phyloP scores from a whole-genome alignment of 2,797 vertebrate genomes.

The Lepilemur septentrionalis region DNA sequence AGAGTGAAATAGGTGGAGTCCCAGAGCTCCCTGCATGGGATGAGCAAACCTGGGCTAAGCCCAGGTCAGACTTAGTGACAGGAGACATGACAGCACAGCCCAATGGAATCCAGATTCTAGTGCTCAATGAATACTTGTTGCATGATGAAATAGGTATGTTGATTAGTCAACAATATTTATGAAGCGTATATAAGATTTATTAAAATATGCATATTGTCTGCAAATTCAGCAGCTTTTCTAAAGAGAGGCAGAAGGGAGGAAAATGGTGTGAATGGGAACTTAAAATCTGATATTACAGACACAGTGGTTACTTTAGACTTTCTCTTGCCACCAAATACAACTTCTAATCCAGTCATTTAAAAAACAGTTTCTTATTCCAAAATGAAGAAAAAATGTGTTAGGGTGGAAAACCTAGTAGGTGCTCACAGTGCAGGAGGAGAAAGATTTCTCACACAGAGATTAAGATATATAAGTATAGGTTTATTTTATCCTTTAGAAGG shows the following conservation, averaged over 20 bases:
- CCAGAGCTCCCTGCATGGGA: neutral
- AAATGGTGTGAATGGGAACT: neutral
- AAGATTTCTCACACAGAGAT: too few species aligned
- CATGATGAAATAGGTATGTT: neutral
- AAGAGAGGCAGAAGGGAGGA: neutral
- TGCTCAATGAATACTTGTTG: neutral
- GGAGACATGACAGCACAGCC: neutral
- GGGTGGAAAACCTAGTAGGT: too few species aligned
- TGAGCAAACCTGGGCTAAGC: neutral
- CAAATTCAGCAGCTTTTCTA: constrained; percentile 1
- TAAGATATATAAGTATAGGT: too few species aligned
- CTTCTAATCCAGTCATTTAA: constrained; percentile 29
- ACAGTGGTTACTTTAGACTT: neutral
- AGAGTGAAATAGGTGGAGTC: neutral
- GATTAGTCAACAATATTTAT: neutral
- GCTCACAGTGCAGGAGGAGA: too few species aligned
- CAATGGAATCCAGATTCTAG: neutral
- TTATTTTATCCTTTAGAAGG: too few species aligned
- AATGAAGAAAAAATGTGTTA: neutral
- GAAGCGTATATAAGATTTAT: neutral
- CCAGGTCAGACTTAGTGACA: neutral
- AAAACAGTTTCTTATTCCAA: neutral
- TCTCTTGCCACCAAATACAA: constrained; percentile 14
- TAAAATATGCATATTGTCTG: neutral
- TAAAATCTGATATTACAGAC: constrained; percentile 4